phyloP scores from a whole-genome alignment of 2,888 invertebrate species.

The Carterocephalus palaemon region DNA sequence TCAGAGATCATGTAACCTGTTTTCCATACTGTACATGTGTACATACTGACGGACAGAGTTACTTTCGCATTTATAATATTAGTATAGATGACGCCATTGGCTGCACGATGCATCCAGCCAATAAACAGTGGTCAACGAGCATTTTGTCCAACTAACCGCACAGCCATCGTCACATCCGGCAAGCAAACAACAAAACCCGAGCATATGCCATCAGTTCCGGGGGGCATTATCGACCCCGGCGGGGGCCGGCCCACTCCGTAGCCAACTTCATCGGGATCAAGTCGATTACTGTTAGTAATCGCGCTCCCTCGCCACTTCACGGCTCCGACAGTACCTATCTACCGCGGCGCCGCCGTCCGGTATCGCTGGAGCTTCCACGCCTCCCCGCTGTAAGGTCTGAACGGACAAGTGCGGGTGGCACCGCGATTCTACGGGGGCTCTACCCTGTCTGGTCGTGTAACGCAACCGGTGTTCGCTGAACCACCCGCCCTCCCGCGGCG shows the following conservation, averaged over 20 bases:
- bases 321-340: constrained; percentile 46
- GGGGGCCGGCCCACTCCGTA: constrained; percentile 56
- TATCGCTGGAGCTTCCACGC: constrained; percentile 39
- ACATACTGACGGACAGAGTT: too few relatives aligned
- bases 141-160: too few relatives aligned
- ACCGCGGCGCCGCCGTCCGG: constrained; percentile 41
- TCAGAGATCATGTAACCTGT: too few relatives aligned
- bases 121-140: too few relatives aligned
- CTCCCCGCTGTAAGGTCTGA: constrained; percentile 31
- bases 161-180: too few relatives aligned
- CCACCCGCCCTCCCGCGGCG: constrained; percentile 32
- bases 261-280: constrained; percentile 72
- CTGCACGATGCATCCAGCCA: too few relatives aligned
- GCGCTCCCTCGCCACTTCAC: constrained; percentile 62
- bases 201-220: too few relatives aligned
- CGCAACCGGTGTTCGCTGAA: not conserved
- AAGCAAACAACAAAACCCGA: too few relatives aligned
- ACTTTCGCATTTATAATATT: too few relatives aligned
- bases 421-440: constrained; percentile 43
- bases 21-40: too few relatives aligned
- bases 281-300: constrained; percentile 71
- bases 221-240: too few relatives aligned
- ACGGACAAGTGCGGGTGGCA: constrained; percentile 37
- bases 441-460: constrained; percentile 29
- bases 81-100: too few relatives aligned